Evolutionary conservation across 2,797 vertebrate genomes (phyloP).

Genomic region (Leuciscus waleckii): DNA sequence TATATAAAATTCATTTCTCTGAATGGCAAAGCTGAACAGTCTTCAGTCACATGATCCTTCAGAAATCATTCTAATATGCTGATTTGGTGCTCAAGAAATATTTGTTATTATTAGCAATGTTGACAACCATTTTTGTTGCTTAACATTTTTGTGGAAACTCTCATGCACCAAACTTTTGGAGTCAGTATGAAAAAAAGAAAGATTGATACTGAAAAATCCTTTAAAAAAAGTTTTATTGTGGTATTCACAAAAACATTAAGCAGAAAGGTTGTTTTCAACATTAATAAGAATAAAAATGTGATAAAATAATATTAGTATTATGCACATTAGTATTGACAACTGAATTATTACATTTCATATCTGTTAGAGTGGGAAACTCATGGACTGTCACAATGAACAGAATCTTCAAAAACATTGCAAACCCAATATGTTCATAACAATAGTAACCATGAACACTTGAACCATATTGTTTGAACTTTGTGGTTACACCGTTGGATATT

Average conservation of each 20-base stretch:
- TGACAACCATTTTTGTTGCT: not conserved
- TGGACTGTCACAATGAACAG: not conserved
- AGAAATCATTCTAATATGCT: not conserved
- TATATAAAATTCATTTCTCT: not conserved
- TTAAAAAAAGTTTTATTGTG: not conserved
- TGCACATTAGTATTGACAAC: not conserved
- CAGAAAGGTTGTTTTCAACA: not conserved
- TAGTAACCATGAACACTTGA: not conserved
- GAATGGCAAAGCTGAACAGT: not conserved
- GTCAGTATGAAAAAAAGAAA: not conserved
- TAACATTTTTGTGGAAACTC: not conserved
- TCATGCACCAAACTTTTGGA: not conserved
- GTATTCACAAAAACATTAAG: not conserved
- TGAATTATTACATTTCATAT: not conserved
- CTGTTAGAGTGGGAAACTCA: not conserved
- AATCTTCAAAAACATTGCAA: not conserved
- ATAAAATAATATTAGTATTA: not conserved
- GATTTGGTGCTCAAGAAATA: not conserved
- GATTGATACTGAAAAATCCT: not conserved
- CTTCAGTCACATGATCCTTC: not conserved
- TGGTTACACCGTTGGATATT: not conserved
- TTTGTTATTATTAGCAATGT: not conserved
- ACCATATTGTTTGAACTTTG: not conserved
- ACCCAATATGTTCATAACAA: not conserved
- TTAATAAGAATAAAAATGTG: not conserved